These are phyloP conservation scores for Brachionus sp. DNA, from an alignment of 1,140 invertebrate genomes.

Conservation along the genomic window DNA sequence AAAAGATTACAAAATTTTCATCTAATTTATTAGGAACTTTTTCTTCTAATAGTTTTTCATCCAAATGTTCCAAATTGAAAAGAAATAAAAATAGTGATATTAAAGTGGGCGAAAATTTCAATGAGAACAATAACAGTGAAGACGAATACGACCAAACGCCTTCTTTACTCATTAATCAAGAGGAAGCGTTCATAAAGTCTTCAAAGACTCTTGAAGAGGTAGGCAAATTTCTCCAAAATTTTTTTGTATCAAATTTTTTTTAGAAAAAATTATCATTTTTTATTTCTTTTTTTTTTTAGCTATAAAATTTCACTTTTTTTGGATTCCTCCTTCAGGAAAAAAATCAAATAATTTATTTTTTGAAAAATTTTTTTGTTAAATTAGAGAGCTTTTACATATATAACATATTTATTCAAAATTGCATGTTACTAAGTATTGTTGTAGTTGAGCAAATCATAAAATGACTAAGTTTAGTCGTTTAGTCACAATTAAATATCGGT, in stretches of 20 bases:
- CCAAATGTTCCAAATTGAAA: not conserved
- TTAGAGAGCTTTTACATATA: too few relatives aligned
- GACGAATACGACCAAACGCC: conserved; percentile 38
- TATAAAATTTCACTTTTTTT: too few relatives aligned
- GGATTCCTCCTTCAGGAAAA: too few relatives aligned
- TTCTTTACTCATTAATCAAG: not conserved
- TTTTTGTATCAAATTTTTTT: not conserved
- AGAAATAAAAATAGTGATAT: conserved; percentile 9
- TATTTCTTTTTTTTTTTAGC: not conserved
- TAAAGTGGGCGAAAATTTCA: not conserved
- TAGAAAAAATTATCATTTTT: not conserved
- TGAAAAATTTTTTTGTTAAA: too few relatives aligned
- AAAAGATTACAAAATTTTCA: not conserved
- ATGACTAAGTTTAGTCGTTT: too few relatives aligned
- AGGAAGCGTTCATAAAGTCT: conserved; percentile 7
- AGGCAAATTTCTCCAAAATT: not conserved
- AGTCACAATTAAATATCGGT: too few relatives aligned
- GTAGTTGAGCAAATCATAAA: too few relatives aligned
- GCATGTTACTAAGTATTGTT: too few relatives aligned
- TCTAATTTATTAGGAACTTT: not conserved
- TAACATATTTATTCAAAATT: too few relatives aligned
- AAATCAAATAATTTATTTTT: too few relatives aligned
- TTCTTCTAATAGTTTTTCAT: not conserved
- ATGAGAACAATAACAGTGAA: conserved; percentile 43
- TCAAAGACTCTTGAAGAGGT: conserved; percentile 28